These are phyloP conservation scores for Oreochromis mossambicus DNA, from an alignment of 2,797 vertebrate species.

Conservation along the genomic window DNA sequence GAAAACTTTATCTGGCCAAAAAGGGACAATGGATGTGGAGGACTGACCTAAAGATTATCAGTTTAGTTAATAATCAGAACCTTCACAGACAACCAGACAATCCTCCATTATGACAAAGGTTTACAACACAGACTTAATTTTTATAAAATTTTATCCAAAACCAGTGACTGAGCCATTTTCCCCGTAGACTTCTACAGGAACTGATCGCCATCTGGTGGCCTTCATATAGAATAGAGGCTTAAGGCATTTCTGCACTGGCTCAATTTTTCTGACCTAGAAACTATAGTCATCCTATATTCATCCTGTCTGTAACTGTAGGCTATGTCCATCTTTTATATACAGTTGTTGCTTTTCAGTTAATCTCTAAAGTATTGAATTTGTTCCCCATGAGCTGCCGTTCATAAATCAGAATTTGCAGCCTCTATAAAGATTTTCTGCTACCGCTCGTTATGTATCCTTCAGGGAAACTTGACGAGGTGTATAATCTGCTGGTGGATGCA, in stretches of 20 bases:
- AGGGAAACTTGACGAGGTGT: constrained; percentile 88
- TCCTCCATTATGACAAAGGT: fast-evolving
- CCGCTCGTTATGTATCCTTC: background rate
- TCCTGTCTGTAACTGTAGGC: background rate
- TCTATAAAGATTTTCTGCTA: background rate
- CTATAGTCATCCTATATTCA: background rate
- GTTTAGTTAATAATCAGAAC: fast-evolving
- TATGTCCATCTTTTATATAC: background rate
- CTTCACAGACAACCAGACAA: too few species aligned
- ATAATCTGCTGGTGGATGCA: constrained; percentile 73
- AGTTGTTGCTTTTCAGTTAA: background rate
- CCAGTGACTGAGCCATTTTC: fast-evolving
- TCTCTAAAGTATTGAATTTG: background rate
- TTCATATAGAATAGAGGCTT: background rate
- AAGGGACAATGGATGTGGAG: background rate
- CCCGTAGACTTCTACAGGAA: background rate
- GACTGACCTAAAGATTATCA: fast-evolving
- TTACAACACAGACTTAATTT: background rate
- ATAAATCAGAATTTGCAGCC: background rate
- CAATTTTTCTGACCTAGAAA: background rate
- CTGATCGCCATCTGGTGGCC: background rate
- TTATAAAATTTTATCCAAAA: background rate
- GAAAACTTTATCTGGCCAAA: background rate
- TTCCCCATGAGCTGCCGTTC: fast-evolving
- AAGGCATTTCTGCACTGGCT: background rate